Base-by-base conservation (phyloP, 1,140 invertebrate species). In the Heliothis subflexa region DNA sequence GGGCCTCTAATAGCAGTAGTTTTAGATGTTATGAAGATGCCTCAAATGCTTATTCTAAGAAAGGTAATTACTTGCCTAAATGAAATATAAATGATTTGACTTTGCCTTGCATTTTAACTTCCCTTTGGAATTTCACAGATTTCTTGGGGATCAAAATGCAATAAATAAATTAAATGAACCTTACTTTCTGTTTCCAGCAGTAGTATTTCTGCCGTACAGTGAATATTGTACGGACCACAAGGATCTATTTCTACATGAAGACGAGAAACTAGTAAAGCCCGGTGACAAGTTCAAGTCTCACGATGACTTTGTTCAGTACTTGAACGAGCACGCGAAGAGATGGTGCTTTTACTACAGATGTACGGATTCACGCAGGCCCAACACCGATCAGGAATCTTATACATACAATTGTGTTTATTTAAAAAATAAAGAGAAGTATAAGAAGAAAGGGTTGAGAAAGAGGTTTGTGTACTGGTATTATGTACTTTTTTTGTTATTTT, bases 291-390 rank as follows among this genome's bases (percentile, higher is more conserved):
- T 86, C 52, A 76, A 79, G 5, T 78, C 81, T 0, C 77, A 78
- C 4, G 73, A 84, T 55, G 62, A 78, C 21, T 86, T 86, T 49
- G 61, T 81, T 14, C 57, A 84, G 14, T 86, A 86, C 68, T 2
- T 86, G 9, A 82, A 84, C 76, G 80, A 81, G 13, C 79, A 84
- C 78, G 85, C 85, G 25, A 84, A 83, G 25, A 66, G 76, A 52
- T 86, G 85, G 85, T 74, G 50, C n/a, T 86, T 79, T 40, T 86
- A 84, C 47, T 82, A 84, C 74, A 82, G 78, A 47, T 81, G 76
- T 78, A 57, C 76, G 11, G 77, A 83, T 61, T 81, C 81, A 33
- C 68, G 80, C 12, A 77, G 76, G 11, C 47, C 82, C 25, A 68
- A 78, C n/a, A 78, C 79, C 7, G 79, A 73, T 3, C 59, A 78